phyloP scores from a whole-genome alignment of 2,797 vertebrate species.

The Trematomus bernacchii region DNA sequence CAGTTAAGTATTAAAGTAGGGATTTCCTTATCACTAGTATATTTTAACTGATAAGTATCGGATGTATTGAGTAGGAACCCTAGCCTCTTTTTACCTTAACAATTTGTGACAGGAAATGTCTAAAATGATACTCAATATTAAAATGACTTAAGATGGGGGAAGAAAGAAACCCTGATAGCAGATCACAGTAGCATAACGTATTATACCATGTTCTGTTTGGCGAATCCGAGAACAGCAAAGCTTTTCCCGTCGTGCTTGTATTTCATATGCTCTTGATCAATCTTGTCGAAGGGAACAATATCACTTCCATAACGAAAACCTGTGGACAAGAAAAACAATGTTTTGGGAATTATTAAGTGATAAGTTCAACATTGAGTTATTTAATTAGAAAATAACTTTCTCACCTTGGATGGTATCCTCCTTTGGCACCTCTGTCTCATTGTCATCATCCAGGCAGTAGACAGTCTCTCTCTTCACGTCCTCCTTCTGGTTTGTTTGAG shows the following conservation, averaged over 20 bases:
- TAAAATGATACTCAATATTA: too few species aligned
- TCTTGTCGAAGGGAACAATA: conserved; percentile 96
- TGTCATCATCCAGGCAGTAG: conserved; percentile 94
- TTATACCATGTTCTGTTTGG: conserved; percentile 88
- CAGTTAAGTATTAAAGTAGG: background rate
- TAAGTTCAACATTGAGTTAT: background rate
- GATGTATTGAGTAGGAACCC: too few species aligned
- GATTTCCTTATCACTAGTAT: too few species aligned
- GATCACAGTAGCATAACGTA: background rate
- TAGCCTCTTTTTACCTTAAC: too few species aligned
- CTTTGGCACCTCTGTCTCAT: conserved; percentile 93
- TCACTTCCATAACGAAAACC: conserved; percentile 97
- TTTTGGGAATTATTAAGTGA: background rate
- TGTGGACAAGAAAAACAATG: conserved; percentile 59
- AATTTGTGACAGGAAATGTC: too few species aligned
- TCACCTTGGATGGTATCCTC: conserved; percentile 96
- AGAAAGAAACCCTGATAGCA: background rate
- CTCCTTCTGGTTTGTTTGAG: conserved; percentile 87
- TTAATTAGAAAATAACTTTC: background rate
- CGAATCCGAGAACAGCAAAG: conserved; percentile 95
- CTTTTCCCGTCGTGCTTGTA: conserved; percentile 94
- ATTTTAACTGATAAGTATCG: too few species aligned
- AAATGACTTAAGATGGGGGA: too few species aligned
- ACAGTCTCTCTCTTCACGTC: conserved; percentile 92
- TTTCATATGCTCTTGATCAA: conserved; percentile 98